Base-by-base conservation (phyloP, 1,140 invertebrate genomes). In the Sinonovacula constricta region DNA sequence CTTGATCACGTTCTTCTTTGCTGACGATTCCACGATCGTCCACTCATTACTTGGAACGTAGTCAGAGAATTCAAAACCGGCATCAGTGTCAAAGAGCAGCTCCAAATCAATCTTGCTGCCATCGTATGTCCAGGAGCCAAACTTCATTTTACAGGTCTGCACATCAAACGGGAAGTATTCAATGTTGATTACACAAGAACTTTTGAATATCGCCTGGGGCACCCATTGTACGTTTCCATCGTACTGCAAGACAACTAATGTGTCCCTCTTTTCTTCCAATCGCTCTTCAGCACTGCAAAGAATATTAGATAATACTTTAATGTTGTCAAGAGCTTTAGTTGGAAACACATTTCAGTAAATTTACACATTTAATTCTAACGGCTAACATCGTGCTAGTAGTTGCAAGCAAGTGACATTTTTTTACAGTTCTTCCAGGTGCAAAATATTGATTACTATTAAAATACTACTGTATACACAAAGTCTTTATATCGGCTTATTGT, bases 121-220 rank as follows among this genome's bases (percentile, higher is more conserved):
- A 56, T 87, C 83, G 75, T 90, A 90, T 10, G 89, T 89, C 90
- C 90, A 91, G 26, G 85, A 87, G 12, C 87, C 88, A 45, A 91
- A 91, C 70, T 89, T 90, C 80, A 91, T 81, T 7, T 78, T 80
- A 63, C 90, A 91, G 34, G 72, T 82, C 69, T 91, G 90, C 18
- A 85, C 51, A 71, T 91, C 90, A 81, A 90, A 91, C 5, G 90
- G 90, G 76, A 91, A 91, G 65, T 86, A 76, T 56, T 84, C 85
- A 56, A 89, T 89, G 89, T 99, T 97, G 70, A 91, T 90, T 28
- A 74, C 63, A 79, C 98, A 99, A 4, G 97, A 98, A 12, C 97
- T 98, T 90, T 99, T 99, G 91, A 98, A 99, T 88, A 99, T 99
- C 2, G 98, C 98, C 53, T 97, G 97, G 45, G 98, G 98, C 88